A percentile compares a stretch with the other conserved stretches of the same genome.
phyloP scores from a whole-genome alignment of 35 echinoderm and acorn worm species.

The Acanthaster planci region DNA sequence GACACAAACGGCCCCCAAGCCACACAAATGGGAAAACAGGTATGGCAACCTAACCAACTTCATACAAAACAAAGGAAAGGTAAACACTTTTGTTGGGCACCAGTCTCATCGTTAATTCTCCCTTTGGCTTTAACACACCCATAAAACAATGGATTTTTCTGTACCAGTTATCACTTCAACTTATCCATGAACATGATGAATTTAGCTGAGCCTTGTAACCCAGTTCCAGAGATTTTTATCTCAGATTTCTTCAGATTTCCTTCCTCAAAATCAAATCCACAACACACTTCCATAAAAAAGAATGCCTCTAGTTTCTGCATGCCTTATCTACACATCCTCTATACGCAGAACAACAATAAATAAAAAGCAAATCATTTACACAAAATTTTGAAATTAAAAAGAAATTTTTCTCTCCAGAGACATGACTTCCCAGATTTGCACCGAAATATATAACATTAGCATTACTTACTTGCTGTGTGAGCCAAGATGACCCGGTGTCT shows the following conservation, averaged over 20 bases:
- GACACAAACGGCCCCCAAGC: no score
- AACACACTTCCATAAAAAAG: not conserved
- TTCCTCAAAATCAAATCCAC: not conserved
- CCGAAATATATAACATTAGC: not conserved
- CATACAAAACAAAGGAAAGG: no score
- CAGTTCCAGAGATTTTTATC: not conserved
- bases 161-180: no score
- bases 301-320: not conserved
- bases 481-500: not conserved
- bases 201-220: not conserved
- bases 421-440: not conserved
- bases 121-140: no score
- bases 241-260: not conserved
- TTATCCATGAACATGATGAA: no score
- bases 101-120: no score
- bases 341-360: constrained; percentile 8
- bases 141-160: no score
- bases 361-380: constrained; percentile 24
- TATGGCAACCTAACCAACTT: no score
- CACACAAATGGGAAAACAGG: no score
- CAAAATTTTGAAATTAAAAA: not conserved
- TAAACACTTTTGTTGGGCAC: no score
- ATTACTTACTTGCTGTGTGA: not conserved
- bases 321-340: not conserved
- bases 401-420: not conserved